Conservation (phyloP, 1,140 invertebrate genomes). For the Polypedilum vanderplanki region DNA sequence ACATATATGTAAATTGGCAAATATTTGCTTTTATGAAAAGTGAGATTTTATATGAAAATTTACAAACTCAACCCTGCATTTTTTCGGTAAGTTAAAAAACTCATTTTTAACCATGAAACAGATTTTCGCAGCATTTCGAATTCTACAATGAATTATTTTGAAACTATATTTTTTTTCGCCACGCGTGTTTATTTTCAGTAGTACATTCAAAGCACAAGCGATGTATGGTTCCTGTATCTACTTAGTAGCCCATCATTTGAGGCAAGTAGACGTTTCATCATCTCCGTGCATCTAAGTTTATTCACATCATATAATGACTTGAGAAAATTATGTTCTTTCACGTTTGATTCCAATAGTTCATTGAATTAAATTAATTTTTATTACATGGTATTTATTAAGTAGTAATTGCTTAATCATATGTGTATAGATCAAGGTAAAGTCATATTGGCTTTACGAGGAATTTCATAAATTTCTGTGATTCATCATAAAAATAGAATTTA, state of each 20-base stretch:
- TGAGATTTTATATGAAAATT: no score
- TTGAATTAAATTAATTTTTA: no score
- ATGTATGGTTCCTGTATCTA: no score
- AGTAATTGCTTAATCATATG: no score
- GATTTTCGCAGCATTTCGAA: neutral
- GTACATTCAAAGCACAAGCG: neutral
- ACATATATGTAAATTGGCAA: neutral
- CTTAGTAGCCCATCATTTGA: no score
- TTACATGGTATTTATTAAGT: no score
- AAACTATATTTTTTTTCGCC: constrained; percentile 3
- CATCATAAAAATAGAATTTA: no score
- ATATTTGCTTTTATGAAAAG: neutral
- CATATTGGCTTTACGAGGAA: no score
- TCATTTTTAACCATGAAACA: neutral
- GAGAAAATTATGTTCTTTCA: neutral
- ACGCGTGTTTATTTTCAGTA: neutral
- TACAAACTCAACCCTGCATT: neutral
- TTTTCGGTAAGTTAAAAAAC: neutral
- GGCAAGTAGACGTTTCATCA: no score
- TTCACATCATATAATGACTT: neutral
- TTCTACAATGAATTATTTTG: neutral
- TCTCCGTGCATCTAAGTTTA: no score
- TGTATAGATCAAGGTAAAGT: no score
- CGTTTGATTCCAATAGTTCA: neutral
- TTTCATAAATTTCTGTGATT: no score